Evolutionary conservation across 2,888 invertebrate species (phyloP), one percentile per base, ranked within the genome.

Genomic region (Tetragnatha montana): DNA sequence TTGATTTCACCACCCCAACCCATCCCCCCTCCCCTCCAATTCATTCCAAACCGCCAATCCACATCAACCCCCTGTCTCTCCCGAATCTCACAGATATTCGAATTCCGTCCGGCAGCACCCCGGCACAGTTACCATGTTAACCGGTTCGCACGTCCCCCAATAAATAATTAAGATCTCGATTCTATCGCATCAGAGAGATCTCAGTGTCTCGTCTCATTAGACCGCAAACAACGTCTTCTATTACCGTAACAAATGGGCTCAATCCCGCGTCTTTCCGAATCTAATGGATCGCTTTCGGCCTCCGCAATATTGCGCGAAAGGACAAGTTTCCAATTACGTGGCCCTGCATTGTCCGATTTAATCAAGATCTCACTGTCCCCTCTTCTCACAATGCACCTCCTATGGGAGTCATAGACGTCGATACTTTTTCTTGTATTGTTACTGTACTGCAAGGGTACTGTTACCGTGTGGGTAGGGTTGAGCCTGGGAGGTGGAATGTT

Each of bases 211-310:
- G 80, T 86, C 73, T 51, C 86, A 86, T 86, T 80, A 86, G 71
- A 82, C 81, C 81, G 14, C 87, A 81, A 87, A 87, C 87, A 87
- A 81, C 81, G 81, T 78, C 81, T 71, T 81, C 87, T 87, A 87
- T 87, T 87, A 87, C 81, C 69, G 70, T 76, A 69, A 75, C 76
- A 81, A 87, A 87, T 78, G 70, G 81, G 51, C 71, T 60, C 81
- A 86, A 78, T 82, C 70, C 81, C 76, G 50, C 51, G 76, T n/a
- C 12, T 78, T 6, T 60, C 60, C 60, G 60, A 22, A 22, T 87
- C 81, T 71, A 87, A 87, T 87, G 81, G 87, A 81, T 87, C 76
- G 76, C 81, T 76, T 82, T 87, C 81, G 22, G 35, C 35, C 81
- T 73, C 87, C 17, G 70, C 17, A 21, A 76, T 78, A 87, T 82